Base-by-base conservation (phyloP, 2,113 vertebrate species). In the Entelurus aequoreus region DNA sequence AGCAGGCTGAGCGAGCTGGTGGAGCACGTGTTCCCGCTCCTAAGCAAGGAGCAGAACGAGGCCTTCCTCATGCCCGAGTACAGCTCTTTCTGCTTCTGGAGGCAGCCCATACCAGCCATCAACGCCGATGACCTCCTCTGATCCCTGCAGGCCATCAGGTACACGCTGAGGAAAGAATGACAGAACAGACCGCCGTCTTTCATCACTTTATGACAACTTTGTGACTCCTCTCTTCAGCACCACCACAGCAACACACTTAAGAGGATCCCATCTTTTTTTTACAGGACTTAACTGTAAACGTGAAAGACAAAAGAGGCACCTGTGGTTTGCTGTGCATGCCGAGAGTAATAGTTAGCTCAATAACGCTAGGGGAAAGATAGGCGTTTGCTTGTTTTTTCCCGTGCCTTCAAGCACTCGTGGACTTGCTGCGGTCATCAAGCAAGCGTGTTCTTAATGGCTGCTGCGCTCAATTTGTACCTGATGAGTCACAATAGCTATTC, bases 51-150 rank as follows among this genome's bases (percentile, higher is more conserved):
- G 78, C 95, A 98, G 86, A 97, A 82, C 70, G 94, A 94, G 8
- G 95, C 94, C 51, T 98, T 99, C 68, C 78, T 74, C 0, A 93
- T 92, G 89, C 97, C 97, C 0, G 97, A 99, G 81, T 99, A 89
- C 89, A 99, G 97, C 82, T 94, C 95, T 13, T 99, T 99, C 87
- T 98, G 94, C 82, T 98, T 93, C 69, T 99, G 97, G 97, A 92
- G 95, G 79, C 93, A 93, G 40, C 93, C 93, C 0, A 91, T 99
- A 69, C 90, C 92, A n/a, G 88, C 87, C 44, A 87, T 97, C 82
- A 85, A 90, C 77, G 90, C 92, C 44, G 94, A 95, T 0, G 94
- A 94, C 40, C 88, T 96, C 74, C 89, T 89, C 55, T 97, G 90
- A 93, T 21, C 74, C 65, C 54, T 4, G 42, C 62, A 59, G 69